These are phyloP conservation scores for Amphiprion percula DNA, from an alignment of 2,113 vertebrate species.

Conservation along the genomic window DNA sequence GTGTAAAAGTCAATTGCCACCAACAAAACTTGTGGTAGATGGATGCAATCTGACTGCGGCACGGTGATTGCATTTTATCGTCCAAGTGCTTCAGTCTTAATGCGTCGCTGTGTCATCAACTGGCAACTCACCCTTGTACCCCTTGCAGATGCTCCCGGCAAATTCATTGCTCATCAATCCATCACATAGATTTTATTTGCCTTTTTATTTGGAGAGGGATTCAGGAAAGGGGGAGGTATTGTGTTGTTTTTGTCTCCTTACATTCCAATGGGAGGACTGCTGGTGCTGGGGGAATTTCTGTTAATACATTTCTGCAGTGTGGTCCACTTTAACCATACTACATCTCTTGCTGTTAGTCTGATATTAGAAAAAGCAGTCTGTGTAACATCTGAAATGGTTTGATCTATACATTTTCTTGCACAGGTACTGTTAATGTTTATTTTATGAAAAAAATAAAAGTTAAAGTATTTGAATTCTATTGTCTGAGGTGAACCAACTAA, in stretches of 20 bases:
- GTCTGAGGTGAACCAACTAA: neutral
- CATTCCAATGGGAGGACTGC: neutral
- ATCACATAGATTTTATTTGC: constrained; percentile 59
- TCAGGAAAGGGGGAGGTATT: constrained; percentile 9
- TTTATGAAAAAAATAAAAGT: neutral
- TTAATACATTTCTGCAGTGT: neutral
- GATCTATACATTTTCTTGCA: neutral
- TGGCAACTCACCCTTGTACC: constrained; percentile 58
- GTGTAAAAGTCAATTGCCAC: constrained; percentile 70
- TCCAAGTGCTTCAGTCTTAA: constrained; percentile 58
- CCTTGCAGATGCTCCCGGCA: constrained; percentile 55
- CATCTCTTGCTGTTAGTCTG: neutral
- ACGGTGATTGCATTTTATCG: constrained; percentile 67
- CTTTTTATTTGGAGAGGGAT: constrained; percentile 58
- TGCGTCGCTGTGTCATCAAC: constrained; percentile 62
- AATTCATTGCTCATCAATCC: constrained; percentile 76
- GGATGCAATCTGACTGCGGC: constrained; percentile 49
- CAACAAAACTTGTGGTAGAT: constrained; percentile 54
- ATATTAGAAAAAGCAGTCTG: neutral
- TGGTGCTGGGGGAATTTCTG: neutral
- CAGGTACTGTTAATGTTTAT: neutral
- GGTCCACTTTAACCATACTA: neutral
- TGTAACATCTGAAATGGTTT: neutral
- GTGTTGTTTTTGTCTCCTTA: constrained; percentile 19
- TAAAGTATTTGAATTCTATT: neutral